Base-by-base conservation (phyloP, 2,113 vertebrate species). In the Geothlypis trichas region DNA sequence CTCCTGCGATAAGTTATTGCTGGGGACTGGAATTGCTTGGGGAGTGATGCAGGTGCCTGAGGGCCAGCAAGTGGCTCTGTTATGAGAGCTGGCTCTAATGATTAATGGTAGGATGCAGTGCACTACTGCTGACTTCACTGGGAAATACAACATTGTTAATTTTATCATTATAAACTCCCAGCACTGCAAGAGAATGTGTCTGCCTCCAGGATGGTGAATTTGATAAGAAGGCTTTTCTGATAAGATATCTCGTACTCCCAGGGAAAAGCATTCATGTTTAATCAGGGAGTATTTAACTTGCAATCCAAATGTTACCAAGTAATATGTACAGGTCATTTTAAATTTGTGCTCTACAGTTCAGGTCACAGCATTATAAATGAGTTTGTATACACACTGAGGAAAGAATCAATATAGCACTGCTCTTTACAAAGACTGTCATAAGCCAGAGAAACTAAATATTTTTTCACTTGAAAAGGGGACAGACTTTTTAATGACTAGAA, bases 151-250 rank as follows among this genome's bases (percentile, higher is more conserved):
- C 96, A 79, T 95, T 96, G 95, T 97, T 98, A 97, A 98, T 97
- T 98, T 97, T 97, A 97, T 98, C 95, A 97, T 97, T 98, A 96
- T 96, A 97, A 97, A 97, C 96, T 97, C 91, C 91, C 90, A 91
- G 95, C 89, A 89, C 95, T 85, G 92, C 83, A 71, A 89, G 93
- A 96, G 96, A 96, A 95, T 95, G 87, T 92, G 90, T 93, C 92
- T 95, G 96, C 96, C 95, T 95, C 89, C 94, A 95, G 96, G 96
- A 97, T 97, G 91, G 91, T 81, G 85, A 96, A 93, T 98, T 96
- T 96, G 94, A 97, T 97, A 97, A 97, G 97, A 80, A 90, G 71
- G 80, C 80, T 97, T 97, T 96, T 87, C 91, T 96, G 96, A 97
- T 97, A 95, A 93, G 94, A 77, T 97, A 97, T 97, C 94, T 95